Base-by-base conservation (phyloP, 2,113 vertebrate genomes). In the Fulica atra region DNA sequence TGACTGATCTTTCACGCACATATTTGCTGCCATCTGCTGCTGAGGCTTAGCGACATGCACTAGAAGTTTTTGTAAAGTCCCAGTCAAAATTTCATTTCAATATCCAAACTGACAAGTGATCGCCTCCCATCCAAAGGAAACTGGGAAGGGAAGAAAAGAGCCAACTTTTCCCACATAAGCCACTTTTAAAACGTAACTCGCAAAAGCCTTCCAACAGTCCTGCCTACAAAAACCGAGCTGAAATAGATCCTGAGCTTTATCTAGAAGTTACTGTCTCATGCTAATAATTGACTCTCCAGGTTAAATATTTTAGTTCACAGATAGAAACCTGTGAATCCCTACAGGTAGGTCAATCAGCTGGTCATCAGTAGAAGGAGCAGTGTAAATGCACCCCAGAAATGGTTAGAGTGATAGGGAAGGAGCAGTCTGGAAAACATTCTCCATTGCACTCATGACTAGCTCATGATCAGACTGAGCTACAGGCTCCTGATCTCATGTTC, bases 11-110 rank as follows among this genome's bases (percentile, higher is more conserved):
- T 46, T 92, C 11, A 10, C 9, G 8, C 33, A 53, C 6, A 10
- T 54, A 89, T 96, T 77, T 98, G 95, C 95, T 97, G 97, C 97
- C 97, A 96, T 60, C 98, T 97, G 94, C 95, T 97, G 97, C 59
- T 92, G 36, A 89, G 60, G 74, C 6, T 78, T 64, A 66, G 20
- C 0, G 5, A 84, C 29, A 61, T 1, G 4, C 26, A 74, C 26
- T 13, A 7, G 29, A 35, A 81, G 5, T 77, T 40, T 36, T 53
- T 26, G 79, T 53, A 26, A 69, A 73, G 25, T 66, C 69, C 33
- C 2, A 44, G 33, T 77, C 17, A 81, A 78, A 78, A 71, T 38
- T 95, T 84, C 63, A 8, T 83, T 92, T 83, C 38, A 78, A 26
- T 60, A 53, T 50, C 25, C 38, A 56, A 65, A 68, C 11, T 54